Percentiles rank a stretch among this genome's conserved stretches.
Conservation (phyloP, 2,888 invertebrate genomes). For the Apodemia zela region DNA sequence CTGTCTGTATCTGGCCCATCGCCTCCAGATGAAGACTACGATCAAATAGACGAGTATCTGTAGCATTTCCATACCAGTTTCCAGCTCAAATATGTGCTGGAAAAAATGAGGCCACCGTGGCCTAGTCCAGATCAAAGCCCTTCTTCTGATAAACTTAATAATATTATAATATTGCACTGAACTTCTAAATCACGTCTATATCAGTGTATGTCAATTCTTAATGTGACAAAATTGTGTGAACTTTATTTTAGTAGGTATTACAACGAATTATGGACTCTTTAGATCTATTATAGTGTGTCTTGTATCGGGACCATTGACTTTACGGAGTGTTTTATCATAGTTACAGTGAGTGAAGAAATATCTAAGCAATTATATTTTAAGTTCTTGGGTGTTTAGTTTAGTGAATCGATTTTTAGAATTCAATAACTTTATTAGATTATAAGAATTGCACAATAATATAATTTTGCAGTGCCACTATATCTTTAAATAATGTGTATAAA, state of each 20-base stretch:
- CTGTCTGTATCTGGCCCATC: constrained; percentile 90
- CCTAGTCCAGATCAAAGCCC: constrained; percentile 68
- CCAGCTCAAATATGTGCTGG: constrained; percentile 75
- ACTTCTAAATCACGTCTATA: constrained; percentile 34
- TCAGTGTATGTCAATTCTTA: constrained; percentile 15
- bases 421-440: constrained; percentile 45
- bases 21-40: constrained; percentile 86
- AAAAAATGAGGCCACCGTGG: constrained; percentile 70
- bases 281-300: constrained; percentile 54
- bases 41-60: constrained; percentile 82
- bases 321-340: constrained; percentile 54
- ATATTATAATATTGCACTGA: constrained; percentile 38
- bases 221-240: constrained; percentile 22
- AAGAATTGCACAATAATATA: constrained; percentile 68
- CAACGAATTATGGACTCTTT: constrained; percentile 54
- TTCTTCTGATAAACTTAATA: constrained; percentile 44
- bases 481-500: constrained; percentile 39
- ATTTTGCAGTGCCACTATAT: constrained; percentile 63
- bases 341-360: constrained; percentile 4
- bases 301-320: constrained; percentile 66
- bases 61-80: constrained; percentile 78
- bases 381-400: constrained; percentile 30
- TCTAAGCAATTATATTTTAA: constrained; percentile 3
- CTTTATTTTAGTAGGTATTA: constrained; percentile 38
- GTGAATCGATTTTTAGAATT: constrained; percentile 26